Base-by-base conservation (phyloP, 2,888 invertebrate genomes). In the Lasioglossum calceatum region DNA sequence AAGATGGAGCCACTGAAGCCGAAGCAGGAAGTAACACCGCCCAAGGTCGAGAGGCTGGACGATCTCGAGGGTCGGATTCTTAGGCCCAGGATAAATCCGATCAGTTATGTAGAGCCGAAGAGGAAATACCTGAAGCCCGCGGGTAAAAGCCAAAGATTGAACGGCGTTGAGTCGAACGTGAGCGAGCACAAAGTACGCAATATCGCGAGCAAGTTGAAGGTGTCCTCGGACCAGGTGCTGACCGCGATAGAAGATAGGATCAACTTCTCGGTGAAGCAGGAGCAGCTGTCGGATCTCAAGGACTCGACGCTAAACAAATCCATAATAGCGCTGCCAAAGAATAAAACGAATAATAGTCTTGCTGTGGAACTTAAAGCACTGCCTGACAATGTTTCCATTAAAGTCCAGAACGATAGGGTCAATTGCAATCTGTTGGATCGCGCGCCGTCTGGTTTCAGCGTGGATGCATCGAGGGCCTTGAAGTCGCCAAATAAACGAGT, bases 11-110 rank as follows among this genome's bases (percentile, higher is more conserved):
- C 16, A 4, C 14, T 19, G 2, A 8, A 67, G 4, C 4, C 16
- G 4, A 27, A 74, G 12, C 67, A 74, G 10, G 67, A 74, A 0
- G 32, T 64, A 14, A 75, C 76, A 19, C 64, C 86, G 27, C 86
- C 92, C 2, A 93, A 93, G 71, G n/a, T 83, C 2, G 94, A 94
- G 79, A 79, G 82, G n/a, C 47, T 54, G 7, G 87, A 90, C 10
- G 81, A 84, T 5, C 82, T 64, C 64, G 86, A 84, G 42, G 83
- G 77, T 54, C 88, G 92, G 54, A 89, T 79, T 42, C 81, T 95
- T 39, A 90, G 94, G 71, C 92, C 93, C 0, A 91, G 94, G 12
- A 93, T 86, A 1, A 88, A 82, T 2, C 32, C 84, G 4, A 82
- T 93, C 1, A 79, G 92, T 71, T 93, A 93, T 50, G 72, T 85